Conservation (phyloP, 2,797 vertebrate species). For the Harpagifer antarcticus region DNA sequence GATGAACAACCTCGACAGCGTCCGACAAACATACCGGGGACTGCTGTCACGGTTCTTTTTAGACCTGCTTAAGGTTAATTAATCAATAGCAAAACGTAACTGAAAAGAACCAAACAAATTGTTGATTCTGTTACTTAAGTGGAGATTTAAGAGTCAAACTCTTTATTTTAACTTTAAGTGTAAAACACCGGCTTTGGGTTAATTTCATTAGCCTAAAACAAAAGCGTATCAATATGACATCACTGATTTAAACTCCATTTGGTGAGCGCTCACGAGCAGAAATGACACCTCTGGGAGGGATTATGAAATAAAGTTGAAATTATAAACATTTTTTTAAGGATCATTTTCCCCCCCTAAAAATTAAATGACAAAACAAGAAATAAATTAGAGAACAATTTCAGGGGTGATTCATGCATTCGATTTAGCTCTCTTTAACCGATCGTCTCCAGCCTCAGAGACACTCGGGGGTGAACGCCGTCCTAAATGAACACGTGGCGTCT, state of each 20-base stretch:
- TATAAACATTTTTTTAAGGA: not conserved
- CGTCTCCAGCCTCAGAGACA: slow-evolving; percentile 4
- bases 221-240: slow-evolving; percentile 24
- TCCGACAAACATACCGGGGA: not conserved
- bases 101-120: not conserved
- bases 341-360: slow-evolving; percentile 12
- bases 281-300: not conserved
- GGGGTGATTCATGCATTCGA: slow-evolving; percentile 9
- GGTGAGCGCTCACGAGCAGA: slow-evolving; percentile 11
- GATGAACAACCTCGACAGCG: not conserved
- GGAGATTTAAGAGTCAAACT: not conserved
- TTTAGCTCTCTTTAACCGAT: slow-evolving; percentile 4
- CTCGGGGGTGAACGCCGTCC: not conserved
- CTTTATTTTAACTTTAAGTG: not conserved
- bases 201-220: not conserved
- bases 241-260: slow-evolving; percentile 28
- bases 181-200: slow-evolving; percentile 7
- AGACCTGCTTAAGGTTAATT: not conserved
- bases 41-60: not conserved
- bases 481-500: slow-evolving; percentile 14
- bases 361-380: slow-evolving; percentile 33
- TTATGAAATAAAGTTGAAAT: not conserved
- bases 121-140: not conserved
- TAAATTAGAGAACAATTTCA: slow-evolving; percentile 42
- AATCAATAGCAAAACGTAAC: not conserved